A percentile compares a stretch with the other conserved stretches of the same genome.
Evolutionary conservation across 2,113 vertebrate species (phyloP).

Genomic region (Trogon surrucura): DNA sequence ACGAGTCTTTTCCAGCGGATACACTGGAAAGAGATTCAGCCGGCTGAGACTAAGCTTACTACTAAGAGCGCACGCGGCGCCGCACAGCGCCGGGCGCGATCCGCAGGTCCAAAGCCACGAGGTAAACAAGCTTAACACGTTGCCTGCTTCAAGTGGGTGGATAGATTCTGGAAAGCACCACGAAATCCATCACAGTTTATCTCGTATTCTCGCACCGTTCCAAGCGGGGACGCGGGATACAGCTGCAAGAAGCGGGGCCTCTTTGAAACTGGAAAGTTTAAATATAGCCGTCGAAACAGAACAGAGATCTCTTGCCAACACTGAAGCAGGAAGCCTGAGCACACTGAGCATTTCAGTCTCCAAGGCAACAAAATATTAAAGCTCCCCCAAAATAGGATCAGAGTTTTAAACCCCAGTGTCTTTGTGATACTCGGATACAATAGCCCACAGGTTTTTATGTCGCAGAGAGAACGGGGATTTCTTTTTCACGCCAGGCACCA

Average conservation of each 20-base stretch:
- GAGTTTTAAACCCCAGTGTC: conserved; percentile 27
- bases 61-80: neutral
- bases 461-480: conserved; percentile 19
- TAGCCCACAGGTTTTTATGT: conserved; percentile 39
- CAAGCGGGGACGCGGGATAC: conserved; percentile 17
- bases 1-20: neutral
- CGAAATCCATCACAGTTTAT: neutral
- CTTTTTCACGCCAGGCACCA: neutral
- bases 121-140: neutral
- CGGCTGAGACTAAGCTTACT: neutral
- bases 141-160: neutral
- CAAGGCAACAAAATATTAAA: conserved; percentile 69
- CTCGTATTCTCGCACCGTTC: neutral
- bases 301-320: conserved; percentile 45
- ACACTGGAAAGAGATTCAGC: neutral
- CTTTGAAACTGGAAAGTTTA: conserved; percentile 43
- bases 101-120: neutral
- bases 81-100: neutral
- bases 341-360: conserved; percentile 24
- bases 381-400: conserved; percentile 49
- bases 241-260: conserved; percentile 19
- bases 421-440: conserved; percentile 38
- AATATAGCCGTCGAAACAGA: conserved; percentile 25
- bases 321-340: conserved; percentile 57
- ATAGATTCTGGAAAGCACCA: neutral